Percentiles rank a stretch among this genome's conserved stretches.
These are phyloP conservation scores for Frieseomelitta varia DNA, from an alignment of 1,140 invertebrate species.

Conservation along the genomic window DNA sequence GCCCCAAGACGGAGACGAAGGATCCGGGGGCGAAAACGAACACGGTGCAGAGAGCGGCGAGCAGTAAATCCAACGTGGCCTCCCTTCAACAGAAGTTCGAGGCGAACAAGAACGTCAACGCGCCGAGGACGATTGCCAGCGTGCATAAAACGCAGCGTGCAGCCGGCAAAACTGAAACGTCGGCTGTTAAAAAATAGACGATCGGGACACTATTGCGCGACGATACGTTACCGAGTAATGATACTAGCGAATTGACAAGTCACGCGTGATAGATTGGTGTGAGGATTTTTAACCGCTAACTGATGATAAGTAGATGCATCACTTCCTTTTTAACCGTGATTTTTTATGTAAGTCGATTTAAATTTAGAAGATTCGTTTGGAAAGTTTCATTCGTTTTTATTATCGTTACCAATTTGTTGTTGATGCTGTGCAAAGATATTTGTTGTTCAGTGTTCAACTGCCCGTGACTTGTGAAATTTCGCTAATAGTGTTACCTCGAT, in stretches of 20 bases:
- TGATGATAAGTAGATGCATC: not conserved
- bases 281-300: not conserved
- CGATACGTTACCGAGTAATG: not conserved
- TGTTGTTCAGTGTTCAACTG: not conserved
- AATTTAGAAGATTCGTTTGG: not conserved
- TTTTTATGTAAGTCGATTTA: not conserved
- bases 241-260: not conserved
- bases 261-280: not conserved
- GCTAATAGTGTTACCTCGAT: not conserved
- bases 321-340: no score
- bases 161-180: slow-evolving; percentile 45
- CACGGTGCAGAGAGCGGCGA: slow-evolving; percentile 74
- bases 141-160: slow-evolving; percentile 45
- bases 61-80: slow-evolving; percentile 86
- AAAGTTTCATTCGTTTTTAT: not conserved
- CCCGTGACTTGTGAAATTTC: not conserved
- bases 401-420: not conserved
- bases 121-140: slow-evolving; percentile 43
- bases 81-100: slow-evolving; percentile 90
- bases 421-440: not conserved
- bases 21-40: slow-evolving; percentile 67
- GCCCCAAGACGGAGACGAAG: slow-evolving; percentile 75
- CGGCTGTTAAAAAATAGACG: slow-evolving; percentile 13
- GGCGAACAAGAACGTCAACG: slow-evolving; percentile 71
- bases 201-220: slow-evolving; percentile 14